A percentile compares a stretch with the other conserved stretches of the same genome.
These are phyloP conservation scores for Adelges cooleyi DNA, from an alignment of 1,140 invertebrate genomes.

Conservation along the genomic window DNA sequence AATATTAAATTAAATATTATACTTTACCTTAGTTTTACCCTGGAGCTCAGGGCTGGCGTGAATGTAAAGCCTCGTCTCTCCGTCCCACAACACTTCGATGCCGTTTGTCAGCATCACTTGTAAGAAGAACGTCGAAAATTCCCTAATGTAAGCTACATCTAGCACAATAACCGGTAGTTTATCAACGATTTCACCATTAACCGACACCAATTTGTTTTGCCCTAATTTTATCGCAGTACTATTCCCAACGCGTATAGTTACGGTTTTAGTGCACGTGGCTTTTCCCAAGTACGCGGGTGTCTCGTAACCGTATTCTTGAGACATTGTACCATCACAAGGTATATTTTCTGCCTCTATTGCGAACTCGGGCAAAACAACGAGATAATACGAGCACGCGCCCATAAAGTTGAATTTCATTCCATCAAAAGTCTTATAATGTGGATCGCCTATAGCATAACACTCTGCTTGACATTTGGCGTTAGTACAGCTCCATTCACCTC, in stretches of 20 bases:
- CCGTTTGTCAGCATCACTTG: constrained; percentile 61
- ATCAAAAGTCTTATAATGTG: constrained; percentile 84
- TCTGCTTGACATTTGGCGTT: constrained; percentile 56
- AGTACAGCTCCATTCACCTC: constrained; percentile 69
- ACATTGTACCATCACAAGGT: constrained; percentile 62
- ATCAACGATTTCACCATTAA: constrained; percentile 42
- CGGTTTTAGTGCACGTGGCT: constrained; percentile 70
- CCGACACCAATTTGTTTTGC: constrained; percentile 52
- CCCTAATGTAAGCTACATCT: constrained; percentile 38
- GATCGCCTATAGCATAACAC: constrained; percentile 72
- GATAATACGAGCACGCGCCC: constrained; percentile 74
- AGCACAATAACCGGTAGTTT: constrained; percentile 50
- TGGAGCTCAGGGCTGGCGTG: constrained; percentile 61
- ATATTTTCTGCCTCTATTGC: constrained; percentile 71
- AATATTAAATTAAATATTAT: neutral
- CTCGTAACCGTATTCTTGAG: constrained; percentile 55
- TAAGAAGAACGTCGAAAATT: constrained; percentile 34
- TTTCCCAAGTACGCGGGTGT: constrained; percentile 42
- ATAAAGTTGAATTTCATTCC: constrained; percentile 74
- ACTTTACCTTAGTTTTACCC: constrained; percentile 40
- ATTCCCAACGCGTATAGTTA: constrained; percentile 48
- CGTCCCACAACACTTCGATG: constrained; percentile 73
- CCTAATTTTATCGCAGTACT: constrained; percentile 51
- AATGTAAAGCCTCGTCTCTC: constrained; percentile 63
- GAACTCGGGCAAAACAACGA: constrained; percentile 54